Percentiles rank a stretch among this genome's conserved stretches.
Evolutionary conservation across 64 coral and sea anemone genomes (phyloP).

Genomic region (Catalaphyllia jardinei): DNA sequence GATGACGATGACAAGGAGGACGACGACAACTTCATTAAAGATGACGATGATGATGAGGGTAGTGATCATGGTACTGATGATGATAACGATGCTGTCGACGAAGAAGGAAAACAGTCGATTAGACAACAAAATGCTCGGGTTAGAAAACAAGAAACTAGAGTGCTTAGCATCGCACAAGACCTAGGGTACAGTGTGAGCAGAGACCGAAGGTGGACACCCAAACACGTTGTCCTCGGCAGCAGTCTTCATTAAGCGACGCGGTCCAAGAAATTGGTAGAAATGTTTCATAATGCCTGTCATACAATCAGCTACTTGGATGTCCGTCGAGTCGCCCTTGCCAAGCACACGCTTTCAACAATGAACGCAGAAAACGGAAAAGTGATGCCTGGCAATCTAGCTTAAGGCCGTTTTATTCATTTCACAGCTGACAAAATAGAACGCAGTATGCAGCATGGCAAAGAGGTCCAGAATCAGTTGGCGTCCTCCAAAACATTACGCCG

Average conservation of each 20-base stretch:
- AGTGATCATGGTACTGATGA: background rate
- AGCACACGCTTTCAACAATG: no score
- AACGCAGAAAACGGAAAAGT: no score
- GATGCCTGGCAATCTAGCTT: no score
- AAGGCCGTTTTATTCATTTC: no score
- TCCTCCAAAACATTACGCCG: no score
- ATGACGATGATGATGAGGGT: background rate
- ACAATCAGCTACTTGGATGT: no score
- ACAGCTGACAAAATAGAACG: constrained; percentile 76
- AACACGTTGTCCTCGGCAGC: constrained; percentile 57
- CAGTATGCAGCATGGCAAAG: constrained; percentile 79
- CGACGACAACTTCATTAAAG: background rate
- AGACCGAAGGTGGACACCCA: constrained; percentile 64
- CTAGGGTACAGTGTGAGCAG: constrained; percentile 57
- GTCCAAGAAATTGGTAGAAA: constrained; percentile 58
- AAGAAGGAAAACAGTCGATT: constrained; percentile 24
- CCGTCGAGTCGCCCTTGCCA: no score
- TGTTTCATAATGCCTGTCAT: no score
- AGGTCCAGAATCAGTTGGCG: no score
- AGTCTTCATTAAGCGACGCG: constrained; percentile 66
- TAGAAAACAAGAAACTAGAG: no score
- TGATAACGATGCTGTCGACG: background rate
- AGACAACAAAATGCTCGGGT: no score
- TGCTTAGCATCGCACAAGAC: constrained; percentile 48
- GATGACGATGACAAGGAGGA: background rate